phyloP scores from a whole-genome alignment of 2,797 vertebrate species.

The Epinephelus malabaricus region DNA sequence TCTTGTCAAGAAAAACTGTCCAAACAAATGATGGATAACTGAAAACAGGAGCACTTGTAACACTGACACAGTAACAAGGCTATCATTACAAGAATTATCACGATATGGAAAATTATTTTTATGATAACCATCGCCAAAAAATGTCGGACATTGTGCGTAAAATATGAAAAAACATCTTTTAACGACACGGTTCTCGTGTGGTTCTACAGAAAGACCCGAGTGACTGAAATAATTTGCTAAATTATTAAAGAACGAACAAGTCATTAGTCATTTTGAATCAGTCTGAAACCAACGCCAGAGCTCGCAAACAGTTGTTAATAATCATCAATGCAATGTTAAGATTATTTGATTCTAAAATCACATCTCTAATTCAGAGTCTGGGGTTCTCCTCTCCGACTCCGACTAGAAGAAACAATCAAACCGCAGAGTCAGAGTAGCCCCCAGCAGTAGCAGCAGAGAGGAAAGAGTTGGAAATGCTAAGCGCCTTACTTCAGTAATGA shows the following conservation, averaged over 20 bases:
- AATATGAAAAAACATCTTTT: background rate
- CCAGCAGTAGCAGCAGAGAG: slow-evolving; percentile 54
- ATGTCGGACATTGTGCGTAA: background rate
- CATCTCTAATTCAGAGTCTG: slow-evolving; percentile 19
- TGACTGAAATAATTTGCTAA: background rate
- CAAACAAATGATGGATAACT: background rate
- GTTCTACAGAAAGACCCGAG: background rate
- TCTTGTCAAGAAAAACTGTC: background rate
- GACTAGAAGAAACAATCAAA: slow-evolving; percentile 7
- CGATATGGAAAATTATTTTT: no score
- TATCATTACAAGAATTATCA: no score
- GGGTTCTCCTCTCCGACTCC: slow-evolving; percentile 6
- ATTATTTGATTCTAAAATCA: slow-evolving; percentile 10
- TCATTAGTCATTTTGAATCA: background rate
- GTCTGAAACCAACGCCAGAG: background rate
- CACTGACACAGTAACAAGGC: background rate
- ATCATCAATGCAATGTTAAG: background rate
- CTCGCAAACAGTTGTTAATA: background rate
- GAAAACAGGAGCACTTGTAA: slow-evolving; percentile 12
- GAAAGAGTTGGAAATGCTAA: slow-evolving; percentile 72
- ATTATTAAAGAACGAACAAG: background rate
- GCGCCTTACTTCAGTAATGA: slow-evolving; percentile 85
- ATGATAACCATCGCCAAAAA: background rate
- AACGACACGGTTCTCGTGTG: background rate
- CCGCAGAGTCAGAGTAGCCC: slow-evolving; percentile 39